Evolutionary conservation across 2,113 vertebrate genomes (phyloP), one percentile per base, ranked within the genome.

Genomic region (Siphamia tubifer): DNA sequence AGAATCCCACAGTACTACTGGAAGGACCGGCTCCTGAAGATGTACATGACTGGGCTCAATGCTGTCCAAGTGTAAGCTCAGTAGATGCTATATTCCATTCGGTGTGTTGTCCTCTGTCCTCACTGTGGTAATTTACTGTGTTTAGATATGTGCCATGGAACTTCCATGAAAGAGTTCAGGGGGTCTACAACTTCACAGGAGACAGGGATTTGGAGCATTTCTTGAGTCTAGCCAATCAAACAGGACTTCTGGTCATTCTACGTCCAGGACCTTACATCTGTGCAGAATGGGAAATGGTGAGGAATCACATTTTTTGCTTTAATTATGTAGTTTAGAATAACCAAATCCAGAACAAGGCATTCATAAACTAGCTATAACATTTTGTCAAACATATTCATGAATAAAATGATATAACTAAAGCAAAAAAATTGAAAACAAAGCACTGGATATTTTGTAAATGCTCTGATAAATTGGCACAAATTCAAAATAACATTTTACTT

Each of bases 261-360:
- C 94, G 96, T 3, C 96, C 96, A 0, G 98, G 98, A 45, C 98
- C 98, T 4, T 99, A 99, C 87, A 99, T 99, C 92, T 99, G 97
- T 86, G 96, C 97, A 0, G 98, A 99, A 72, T 99, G 98, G 98
- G 98, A 99, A 64, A 99, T 99, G 98, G 98, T 99, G 72, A 94
- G 87, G n/a, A 13, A 30, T 3, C 25, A 1, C 31, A n/a, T n/a
- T n/a, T n/a, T n/a, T n/a, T n/a, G n/a, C n/a, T n/a, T n/a, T n/a
- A n/a, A n/a, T n/a, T n/a, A n/a, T n/a, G n/a, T n/a, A n/a, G n/a
- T n/a, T n/a, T n/a, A n/a, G n/a, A n/a, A n/a, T n/a, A n/a, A n/a
- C n/a, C n/a, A n/a, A n/a, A n/a, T n/a, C n/a, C n/a, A n/a, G n/a
- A n/a, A n/a, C n/a, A n/a, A n/a, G n/a, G n/a, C n/a, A n/a, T n/a